Evolutionary conservation across 2,888 invertebrate species (phyloP), one percentile per base, ranked within the genome.

Genomic region (Oscheius sp.): DNA sequence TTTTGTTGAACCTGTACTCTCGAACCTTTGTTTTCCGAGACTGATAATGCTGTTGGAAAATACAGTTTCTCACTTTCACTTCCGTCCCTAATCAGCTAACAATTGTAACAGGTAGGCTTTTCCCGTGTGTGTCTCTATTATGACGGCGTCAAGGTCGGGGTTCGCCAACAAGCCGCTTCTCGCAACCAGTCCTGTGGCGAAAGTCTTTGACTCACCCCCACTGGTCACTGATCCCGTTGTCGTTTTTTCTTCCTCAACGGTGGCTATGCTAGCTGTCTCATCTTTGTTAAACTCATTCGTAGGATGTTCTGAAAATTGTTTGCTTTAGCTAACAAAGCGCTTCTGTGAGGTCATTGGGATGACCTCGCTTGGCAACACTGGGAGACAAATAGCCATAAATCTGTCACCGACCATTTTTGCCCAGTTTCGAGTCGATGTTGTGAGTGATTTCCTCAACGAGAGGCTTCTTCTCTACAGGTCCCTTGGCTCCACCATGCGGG

Each of bases 371-470:
- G 63, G 32, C 63, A 63, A 63, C 63, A 63, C 11, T 33, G 32
- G 33, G 42, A 37, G 42, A 60, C 50, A 63, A 63, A 48, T 48
- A 50, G 48, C 32, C 63, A 63, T 63, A 63, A 63, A 63, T 63
- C 29, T 29, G 21, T 2, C n/a, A 33, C 60, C 10, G 21, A 48
- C 51, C 29, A 9, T 59, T 13, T 50, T 68, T 51, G 73, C 76
- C 71, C 32, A 81, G 55, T 72, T 79, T 81, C 48, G 79, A 77
- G 70, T 81, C 77, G 32, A 81, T 81, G 63, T 81, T 81, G 57
- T 79, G 74, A 5, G 79, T 78, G 65, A 81, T 81, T 62, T 81
- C 81, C 29, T 75, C 72, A 13, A 78, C 75, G 9, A 81, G 58
- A 7, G 79, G 79, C 73, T 79, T 79, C 37, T 29, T 32, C 21